Evolutionary conservation across 2,113 vertebrate genomes (phyloP).

Genomic region (Malurus melanocephalus): DNA sequence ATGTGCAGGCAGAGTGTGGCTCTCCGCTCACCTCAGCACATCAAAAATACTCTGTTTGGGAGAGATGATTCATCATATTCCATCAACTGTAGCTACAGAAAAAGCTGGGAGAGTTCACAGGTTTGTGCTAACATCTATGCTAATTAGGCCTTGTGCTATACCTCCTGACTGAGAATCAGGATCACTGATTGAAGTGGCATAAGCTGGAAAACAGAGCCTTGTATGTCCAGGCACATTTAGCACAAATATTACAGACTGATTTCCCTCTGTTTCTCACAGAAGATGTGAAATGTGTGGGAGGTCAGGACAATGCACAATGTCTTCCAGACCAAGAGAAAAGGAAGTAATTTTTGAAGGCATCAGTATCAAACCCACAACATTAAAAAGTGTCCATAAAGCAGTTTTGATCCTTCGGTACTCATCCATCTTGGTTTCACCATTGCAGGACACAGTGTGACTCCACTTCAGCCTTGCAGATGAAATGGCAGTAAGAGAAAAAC

Average conservation of each 20-base stretch:
- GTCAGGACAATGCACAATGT: neutral
- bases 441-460: neutral
- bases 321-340: neutral
- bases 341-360: neutral
- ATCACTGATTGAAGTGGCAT: neutral
- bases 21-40: neutral
- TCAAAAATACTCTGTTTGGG: neutral
- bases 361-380: neutral
- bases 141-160: neutral
- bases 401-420: neutral
- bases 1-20: neutral
- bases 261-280: neutral
- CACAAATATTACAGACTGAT: accelerated
- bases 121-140: neutral
- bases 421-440: neutral
- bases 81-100: neutral
- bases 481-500: neutral
- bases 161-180: neutral
- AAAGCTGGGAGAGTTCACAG: neutral
- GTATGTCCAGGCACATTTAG: neutral
- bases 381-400: neutral
- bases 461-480: neutral
- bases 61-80: neutral
- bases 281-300: neutral
- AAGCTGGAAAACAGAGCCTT: neutral